Evolutionary conservation across 2,888 invertebrate genomes (phyloP), one percentile per base, ranked within the genome.

Genomic region (Tetrapedia diversipes): DNA sequence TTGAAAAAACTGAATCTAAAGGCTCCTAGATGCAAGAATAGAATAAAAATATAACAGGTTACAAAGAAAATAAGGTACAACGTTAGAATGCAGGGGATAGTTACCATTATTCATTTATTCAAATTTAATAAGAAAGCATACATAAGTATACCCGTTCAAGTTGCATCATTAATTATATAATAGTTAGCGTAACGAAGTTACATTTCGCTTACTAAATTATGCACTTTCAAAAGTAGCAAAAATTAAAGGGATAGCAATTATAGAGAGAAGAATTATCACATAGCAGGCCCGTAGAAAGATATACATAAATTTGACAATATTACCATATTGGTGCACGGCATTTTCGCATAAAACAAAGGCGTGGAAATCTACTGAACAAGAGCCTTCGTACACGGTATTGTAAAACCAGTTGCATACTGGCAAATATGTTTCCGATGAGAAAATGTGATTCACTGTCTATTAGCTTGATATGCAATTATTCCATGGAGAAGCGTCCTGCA

Each of bases 371-470:
- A 64, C 24, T 19, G 24, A 43, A 27, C 32, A 19, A 11, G 14
- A 4, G 22, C 19, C n/a, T 49, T 34, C n/a, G 14, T 37, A 43
- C 6, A 14, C 6, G 22, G 19, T 11, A 54, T 68, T 27, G 19
- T 45, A 49, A 56, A 49, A 41, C 11, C n/a, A 22, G 24, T 41
- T 47, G 49, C 47, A 56, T 22, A 47, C 16, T 10, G 32, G 19
- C 43, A 39, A 22, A 27, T 34, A 34, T 43, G 59, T 59, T 69
- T 70, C 73, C 69, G 27, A 61, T 49, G 66, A 61, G 32, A 73
- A 54, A 49, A 11, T 6, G n/a, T 66, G 69, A 63, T 69, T 64
- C 77, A 43, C 49, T 65, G 45, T 72, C 49, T 39, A 29, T 53
- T 27, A 39, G 24, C 29, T 37, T 27, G 41, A 32, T 37, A 57